phyloP scores from a whole-genome alignment of 2,888 invertebrate species.

The Philereme transversata region DNA sequence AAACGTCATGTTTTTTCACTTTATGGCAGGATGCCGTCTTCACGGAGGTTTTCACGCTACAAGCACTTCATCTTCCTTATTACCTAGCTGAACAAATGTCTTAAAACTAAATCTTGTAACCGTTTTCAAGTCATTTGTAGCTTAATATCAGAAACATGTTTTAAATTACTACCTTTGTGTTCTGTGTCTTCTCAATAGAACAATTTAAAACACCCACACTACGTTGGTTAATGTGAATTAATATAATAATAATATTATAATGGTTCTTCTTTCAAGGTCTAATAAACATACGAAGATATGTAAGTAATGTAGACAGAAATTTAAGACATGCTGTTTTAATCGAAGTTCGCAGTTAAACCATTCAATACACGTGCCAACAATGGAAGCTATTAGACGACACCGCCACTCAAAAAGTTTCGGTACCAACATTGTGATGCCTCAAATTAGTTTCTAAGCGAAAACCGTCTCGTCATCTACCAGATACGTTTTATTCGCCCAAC shows the following conservation, averaged over 20 bases:
- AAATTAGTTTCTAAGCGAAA: constrained; percentile 81
- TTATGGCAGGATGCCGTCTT: constrained; percentile 76
- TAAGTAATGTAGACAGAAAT: too few relatives aligned
- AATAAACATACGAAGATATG: too few relatives aligned
- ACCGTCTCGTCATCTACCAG: constrained; percentile 76
- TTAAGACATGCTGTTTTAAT: constrained; percentile 30
- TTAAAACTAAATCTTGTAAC: constrained; percentile 2
- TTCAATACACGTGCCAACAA: constrained; percentile 69
- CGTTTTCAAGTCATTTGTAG: background rate
- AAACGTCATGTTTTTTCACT: constrained; percentile 41
- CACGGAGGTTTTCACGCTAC: constrained; percentile 73
- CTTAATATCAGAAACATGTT: too few relatives aligned
- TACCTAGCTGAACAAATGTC: constrained; percentile 23
- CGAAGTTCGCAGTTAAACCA: constrained; percentile 42
- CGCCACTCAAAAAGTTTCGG: constrained; percentile 76
- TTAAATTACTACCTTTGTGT: too few relatives aligned
- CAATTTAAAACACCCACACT: too few relatives aligned
- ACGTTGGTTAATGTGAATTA: too few relatives aligned
- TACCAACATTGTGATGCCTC: constrained; percentile 76
- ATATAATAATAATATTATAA: too few relatives aligned
- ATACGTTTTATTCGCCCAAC: constrained; percentile 78
- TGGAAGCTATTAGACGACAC: constrained; percentile 60
- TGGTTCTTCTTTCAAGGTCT: too few relatives aligned
- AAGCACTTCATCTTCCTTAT: constrained; percentile 67
- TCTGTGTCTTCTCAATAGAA: too few relatives aligned